These are phyloP conservation scores for Gavialis gangeticus DNA, from an alignment of 2,113 vertebrate genomes.

Conservation along the genomic window DNA sequence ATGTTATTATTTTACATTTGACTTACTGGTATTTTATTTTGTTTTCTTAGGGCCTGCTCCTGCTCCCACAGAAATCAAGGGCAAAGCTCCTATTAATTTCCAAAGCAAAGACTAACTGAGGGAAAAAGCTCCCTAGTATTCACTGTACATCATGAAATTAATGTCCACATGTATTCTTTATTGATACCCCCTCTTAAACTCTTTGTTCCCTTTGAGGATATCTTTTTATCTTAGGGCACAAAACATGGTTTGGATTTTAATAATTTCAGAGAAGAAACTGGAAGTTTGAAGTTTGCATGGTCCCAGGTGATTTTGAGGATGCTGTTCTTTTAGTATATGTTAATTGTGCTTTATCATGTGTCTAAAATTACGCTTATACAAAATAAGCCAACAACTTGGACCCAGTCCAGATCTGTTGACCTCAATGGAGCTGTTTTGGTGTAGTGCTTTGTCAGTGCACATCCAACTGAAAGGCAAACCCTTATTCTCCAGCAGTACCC, in stretches of 20 bases:
- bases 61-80: not conserved
- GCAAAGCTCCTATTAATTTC: not conserved
- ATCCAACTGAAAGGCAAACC: not conserved
- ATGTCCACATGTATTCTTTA: not conserved
- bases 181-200: not conserved
- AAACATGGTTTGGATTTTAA: not conserved
- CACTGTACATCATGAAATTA: not conserved
- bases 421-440: not conserved
- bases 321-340: not conserved
- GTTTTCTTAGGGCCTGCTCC: not conserved
- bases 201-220: not conserved
- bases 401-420: not conserved
- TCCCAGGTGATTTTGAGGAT: not conserved
- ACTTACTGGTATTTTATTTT: not conserved
- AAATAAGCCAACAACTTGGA: not conserved
- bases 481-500: not conserved
- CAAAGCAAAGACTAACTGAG: not conserved
- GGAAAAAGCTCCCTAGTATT: not conserved
- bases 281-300: not conserved
- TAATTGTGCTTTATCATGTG: not conserved
- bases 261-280: not conserved
- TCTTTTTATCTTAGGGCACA: not conserved
- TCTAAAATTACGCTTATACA: slow-evolving; percentile 33
- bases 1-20: not conserved
- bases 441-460: not conserved